phyloP scores from a whole-genome alignment of 1,140 invertebrate species.

The Lepidostoma basale region DNA sequence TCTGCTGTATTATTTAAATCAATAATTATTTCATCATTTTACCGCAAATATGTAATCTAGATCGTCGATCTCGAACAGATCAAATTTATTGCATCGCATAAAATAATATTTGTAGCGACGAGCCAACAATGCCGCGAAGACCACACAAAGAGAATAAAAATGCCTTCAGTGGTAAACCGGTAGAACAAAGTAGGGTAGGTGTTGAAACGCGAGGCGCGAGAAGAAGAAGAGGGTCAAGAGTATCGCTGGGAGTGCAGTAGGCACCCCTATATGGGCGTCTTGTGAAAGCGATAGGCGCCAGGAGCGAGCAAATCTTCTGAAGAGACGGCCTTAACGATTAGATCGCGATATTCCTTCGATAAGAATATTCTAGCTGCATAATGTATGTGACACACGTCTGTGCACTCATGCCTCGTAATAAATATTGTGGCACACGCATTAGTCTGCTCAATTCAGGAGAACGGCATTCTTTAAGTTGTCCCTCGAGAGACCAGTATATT shows the following conservation, averaged over 20 bases:
- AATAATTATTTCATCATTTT: no score
- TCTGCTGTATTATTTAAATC: no score
- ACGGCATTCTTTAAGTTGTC: no score
- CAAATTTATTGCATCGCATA: no score
- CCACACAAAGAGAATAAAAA: slow-evolving; percentile 29
- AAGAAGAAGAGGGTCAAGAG: slow-evolving; percentile 35
- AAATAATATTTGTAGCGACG: no score
- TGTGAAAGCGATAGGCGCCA: slow-evolving; percentile 36
- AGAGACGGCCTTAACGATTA: no score
- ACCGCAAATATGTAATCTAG: no score
- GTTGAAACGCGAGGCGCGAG: slow-evolving; percentile 12
- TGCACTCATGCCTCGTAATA: neutral
- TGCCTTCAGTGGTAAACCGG: slow-evolving; percentile 27
- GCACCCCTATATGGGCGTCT: slow-evolving; percentile 32
- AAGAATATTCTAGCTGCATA: neutral
- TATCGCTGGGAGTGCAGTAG: slow-evolving; percentile 1
- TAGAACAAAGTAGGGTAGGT: slow-evolving; percentile 36
- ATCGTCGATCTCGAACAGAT: no score
- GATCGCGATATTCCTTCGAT: neutral
- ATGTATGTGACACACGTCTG: neutral
- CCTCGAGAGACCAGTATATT: no score
- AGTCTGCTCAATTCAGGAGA: no score
- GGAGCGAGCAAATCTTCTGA: slow-evolving; percentile 18
- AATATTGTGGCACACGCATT: no score
- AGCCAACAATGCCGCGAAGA: neutral